A percentile compares a stretch with the other conserved stretches of the same genome.
Evolutionary conservation across 2,888 invertebrate genomes (phyloP).

Genomic region (Calameuta pallipes): DNA sequence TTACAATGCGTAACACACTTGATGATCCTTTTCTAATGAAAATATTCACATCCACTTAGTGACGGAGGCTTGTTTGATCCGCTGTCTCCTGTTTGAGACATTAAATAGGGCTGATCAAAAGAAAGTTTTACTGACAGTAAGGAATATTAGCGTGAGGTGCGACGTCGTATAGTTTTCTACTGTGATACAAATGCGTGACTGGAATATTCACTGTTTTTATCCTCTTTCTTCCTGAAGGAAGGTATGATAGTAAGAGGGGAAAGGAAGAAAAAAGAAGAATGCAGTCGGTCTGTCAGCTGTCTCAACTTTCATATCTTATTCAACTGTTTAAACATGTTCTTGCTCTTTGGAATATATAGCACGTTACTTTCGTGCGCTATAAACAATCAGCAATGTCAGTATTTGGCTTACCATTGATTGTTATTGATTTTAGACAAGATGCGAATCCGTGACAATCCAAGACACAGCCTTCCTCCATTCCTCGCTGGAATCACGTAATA

Average conservation of each 20-base stretch:
- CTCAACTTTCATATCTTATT: background rate
- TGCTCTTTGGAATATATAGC: background rate
- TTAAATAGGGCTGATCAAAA: background rate
- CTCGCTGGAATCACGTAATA: background rate
- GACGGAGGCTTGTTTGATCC: background rate
- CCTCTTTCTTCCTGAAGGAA: no score
- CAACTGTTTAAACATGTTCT: background rate
- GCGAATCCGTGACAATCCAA: background rate
- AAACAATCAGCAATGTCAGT: background rate
- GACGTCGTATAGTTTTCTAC: background rate
- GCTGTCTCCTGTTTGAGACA: background rate
- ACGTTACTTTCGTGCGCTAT: no score
- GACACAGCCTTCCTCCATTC: background rate
- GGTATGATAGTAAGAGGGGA: background rate
- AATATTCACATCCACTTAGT: background rate
- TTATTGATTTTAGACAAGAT: background rate
- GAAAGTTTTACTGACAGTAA: background rate
- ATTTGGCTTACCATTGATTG: background rate
- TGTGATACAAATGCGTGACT: no score
- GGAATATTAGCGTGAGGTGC: background rate
- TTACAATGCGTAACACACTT: background rate
- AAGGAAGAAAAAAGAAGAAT: background rate
- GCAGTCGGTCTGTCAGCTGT: background rate
- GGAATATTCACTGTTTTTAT: no score
- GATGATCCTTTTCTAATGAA: background rate